Conservation (phyloP, 2,888 invertebrate genomes). For the Monoplex corrugatus region DNA sequence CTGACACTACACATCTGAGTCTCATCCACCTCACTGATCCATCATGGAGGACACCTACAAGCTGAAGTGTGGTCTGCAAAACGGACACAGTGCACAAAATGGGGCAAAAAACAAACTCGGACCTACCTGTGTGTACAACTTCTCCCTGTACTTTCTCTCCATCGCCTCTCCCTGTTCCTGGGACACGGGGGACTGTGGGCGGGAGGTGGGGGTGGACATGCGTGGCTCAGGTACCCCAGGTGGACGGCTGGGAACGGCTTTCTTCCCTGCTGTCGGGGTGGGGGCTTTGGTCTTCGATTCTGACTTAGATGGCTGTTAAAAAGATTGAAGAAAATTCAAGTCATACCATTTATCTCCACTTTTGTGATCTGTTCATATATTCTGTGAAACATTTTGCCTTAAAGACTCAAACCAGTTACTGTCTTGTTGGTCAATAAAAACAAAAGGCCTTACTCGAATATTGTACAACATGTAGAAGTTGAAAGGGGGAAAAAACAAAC, state of each 20-base stretch:
- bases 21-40: no score
- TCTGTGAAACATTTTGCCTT: slow-evolving; percentile 9
- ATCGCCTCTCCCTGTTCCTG: slow-evolving; percentile 63
- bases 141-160: slow-evolving; percentile 72
- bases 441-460: no score
- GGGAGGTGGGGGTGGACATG: slow-evolving; percentile 59
- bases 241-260: slow-evolving; percentile 52
- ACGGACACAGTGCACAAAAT: no score
- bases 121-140: slow-evolving; percentile 68
- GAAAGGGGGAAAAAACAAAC: not conserved
- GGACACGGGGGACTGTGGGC: slow-evolving; percentile 52
- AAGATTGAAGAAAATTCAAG: not conserved
- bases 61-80: no score
- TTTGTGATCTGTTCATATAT: not conserved
- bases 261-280: slow-evolving; percentile 50
- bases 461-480: not conserved
- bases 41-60: no score
- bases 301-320: slow-evolving; percentile 54
- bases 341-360: not conserved
- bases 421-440: no score
- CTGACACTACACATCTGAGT: no score
- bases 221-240: slow-evolving; percentile 56
- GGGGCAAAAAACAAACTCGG: no score
- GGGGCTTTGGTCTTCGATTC: slow-evolving; percentile 59
- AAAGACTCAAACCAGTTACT: no score